These are phyloP conservation scores for Chlorodrepanis virens DNA, from an alignment of 2,113 vertebrate genomes.

Conservation along the genomic window DNA sequence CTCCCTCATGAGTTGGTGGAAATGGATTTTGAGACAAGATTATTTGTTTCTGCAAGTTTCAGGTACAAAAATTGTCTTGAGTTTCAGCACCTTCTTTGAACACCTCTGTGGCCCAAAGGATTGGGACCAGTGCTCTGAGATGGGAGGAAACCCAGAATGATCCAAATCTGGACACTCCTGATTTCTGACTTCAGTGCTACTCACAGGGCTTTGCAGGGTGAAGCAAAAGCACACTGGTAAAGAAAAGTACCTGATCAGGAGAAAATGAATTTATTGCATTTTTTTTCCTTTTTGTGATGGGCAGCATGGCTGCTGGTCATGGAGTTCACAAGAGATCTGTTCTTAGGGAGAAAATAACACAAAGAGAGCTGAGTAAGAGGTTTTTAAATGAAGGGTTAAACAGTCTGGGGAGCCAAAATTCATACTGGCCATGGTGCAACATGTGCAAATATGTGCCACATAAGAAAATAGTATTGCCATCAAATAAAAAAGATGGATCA, in stretches of 20 bases:
- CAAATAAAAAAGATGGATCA: not conserved
- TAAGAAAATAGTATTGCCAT: not conserved
- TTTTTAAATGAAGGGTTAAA: not conserved
- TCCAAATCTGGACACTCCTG: not conserved
- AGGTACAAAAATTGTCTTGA: not conserved
- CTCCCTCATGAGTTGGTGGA: not conserved
- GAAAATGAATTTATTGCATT: not conserved
- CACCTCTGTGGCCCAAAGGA: not conserved
- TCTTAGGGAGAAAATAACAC: not conserved
- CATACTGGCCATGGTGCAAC: fast-evolving
- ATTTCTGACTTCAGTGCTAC: not conserved
- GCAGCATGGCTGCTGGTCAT: not conserved
- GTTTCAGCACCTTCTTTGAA: not conserved
- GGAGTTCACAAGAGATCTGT: not conserved
- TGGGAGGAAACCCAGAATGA: not conserved
- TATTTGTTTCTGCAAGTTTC: not conserved
- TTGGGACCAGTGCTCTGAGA: not conserved
- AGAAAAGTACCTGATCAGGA: not conserved
- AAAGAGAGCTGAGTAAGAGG: not conserved
- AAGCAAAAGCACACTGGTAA: not conserved
- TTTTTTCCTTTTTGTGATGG: not conserved
- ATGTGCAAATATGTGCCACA: not conserved
- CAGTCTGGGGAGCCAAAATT: not conserved
- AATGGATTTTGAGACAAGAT: not conserved
- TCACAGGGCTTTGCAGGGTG: not conserved